Evolutionary conservation across 2,888 invertebrate genomes (phyloP).

Genomic region (Andrena dorsata): DNA sequence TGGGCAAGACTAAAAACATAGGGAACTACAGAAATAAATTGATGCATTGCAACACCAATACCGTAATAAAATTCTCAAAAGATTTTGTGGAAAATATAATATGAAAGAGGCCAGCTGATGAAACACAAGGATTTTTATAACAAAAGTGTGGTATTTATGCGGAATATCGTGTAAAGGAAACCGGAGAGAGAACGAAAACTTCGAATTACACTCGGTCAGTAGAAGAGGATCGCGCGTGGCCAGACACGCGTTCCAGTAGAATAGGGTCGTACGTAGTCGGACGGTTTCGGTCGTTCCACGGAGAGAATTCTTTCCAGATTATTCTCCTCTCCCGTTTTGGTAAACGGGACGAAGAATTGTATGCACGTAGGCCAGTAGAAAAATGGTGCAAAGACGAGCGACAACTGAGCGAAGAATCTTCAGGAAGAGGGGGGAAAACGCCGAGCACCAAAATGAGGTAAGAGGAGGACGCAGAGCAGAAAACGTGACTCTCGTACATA

Average conservation of each 20-base stretch:
- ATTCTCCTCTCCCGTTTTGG: not conserved
- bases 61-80: not conserved
- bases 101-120: too few relatives aligned
- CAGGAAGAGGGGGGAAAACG: not conserved
- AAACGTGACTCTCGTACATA: slow-evolving; percentile 55
- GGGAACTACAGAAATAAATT: not conserved
- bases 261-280: not conserved
- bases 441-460: slow-evolving; percentile 21
- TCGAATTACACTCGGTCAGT: not conserved
- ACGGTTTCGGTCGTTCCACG: not conserved
- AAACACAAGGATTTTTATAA: too few relatives aligned
- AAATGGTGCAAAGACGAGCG: not conserved
- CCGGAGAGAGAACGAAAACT: too few relatives aligned
- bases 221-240: not conserved
- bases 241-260: slow-evolving; percentile 11
- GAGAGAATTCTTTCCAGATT: not conserved
- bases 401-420: slow-evolving; percentile 23
- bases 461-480: slow-evolving; percentile 36
- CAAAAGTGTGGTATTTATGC: too few relatives aligned
- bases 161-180: too few relatives aligned
- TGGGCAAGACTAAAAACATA: too few relatives aligned
- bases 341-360: not conserved
- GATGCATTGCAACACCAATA: not conserved
- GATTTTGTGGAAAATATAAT: not conserved
- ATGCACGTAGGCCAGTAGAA: not conserved